A percentile compares a stretch with the other conserved stretches of the same genome.
phyloP scores from a whole-genome alignment of 2,797 vertebrate genomes.

The Tiaroga cobitis region DNA sequence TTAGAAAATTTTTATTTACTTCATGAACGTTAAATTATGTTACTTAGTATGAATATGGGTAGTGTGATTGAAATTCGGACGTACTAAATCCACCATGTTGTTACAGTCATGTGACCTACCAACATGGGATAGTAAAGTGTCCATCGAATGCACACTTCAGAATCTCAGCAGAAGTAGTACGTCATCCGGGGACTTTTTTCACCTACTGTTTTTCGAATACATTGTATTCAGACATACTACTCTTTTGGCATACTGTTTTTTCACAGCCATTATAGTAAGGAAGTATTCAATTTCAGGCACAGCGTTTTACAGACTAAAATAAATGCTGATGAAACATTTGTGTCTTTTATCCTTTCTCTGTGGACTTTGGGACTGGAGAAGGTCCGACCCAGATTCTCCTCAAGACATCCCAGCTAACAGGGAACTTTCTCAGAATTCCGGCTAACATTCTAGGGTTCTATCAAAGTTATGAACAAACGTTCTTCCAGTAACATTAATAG shows the following conservation, averaged over 20 bases:
- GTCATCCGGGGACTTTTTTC: background rate
- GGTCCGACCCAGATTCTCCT: background rate
- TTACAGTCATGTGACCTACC: background rate
- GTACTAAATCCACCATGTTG: background rate
- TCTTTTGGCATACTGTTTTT: background rate
- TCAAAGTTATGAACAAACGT: background rate
- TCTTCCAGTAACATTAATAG: background rate
- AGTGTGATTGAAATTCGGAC: background rate
- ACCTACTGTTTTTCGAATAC: background rate
- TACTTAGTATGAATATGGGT: background rate
- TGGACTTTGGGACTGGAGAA: conserved; percentile 26
- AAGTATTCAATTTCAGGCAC: background rate
- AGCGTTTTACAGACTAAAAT: background rate
- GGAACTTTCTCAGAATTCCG: background rate
- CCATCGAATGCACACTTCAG: too few relatives aligned
- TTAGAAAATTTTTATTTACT: too few relatives aligned
- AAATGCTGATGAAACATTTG: conserved; percentile 8
- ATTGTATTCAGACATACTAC: background rate
- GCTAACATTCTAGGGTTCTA: background rate
- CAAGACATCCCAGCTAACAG: conserved; percentile 27
- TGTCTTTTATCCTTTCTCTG: conserved; percentile 56
- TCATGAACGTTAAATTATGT: too few relatives aligned
- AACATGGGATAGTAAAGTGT: too few relatives aligned
- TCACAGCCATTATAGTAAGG: background rate
- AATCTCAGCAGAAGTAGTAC: background rate